Percentiles rank a stretch among this genome's conserved stretches.
These are phyloP conservation scores for Hippopotamus amphibius DNA, from an alignment of 2,113 vertebrate genomes.

Conservation along the genomic window DNA sequence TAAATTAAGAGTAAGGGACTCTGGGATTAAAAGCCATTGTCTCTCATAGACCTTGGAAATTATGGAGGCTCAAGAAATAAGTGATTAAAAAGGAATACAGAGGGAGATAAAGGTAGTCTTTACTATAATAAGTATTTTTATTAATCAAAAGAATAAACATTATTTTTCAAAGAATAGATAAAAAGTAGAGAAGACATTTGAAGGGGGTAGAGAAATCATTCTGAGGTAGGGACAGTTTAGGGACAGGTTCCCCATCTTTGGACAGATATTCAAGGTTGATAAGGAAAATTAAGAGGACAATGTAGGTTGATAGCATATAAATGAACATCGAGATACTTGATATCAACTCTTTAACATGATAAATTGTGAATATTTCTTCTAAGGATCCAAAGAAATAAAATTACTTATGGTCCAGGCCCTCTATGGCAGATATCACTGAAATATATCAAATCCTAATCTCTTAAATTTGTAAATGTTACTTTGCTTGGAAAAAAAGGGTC, in stretches of 20 bases:
- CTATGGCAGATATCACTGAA: not conserved
- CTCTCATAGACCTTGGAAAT: not conserved
- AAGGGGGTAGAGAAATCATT: not conserved
- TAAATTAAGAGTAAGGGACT: not conserved
- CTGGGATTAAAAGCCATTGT: not conserved
- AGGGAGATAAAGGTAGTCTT: not conserved
- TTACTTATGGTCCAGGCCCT: not conserved
- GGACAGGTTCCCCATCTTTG: not conserved
- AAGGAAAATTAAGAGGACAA: not conserved
- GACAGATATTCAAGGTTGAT: not conserved
- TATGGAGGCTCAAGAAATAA: not conserved
- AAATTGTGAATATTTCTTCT: not conserved
- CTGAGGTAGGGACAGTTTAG: not conserved
- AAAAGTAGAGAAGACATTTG: not conserved
- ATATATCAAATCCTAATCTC: not conserved
- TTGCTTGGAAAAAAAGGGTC: not conserved
- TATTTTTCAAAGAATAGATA: constrained; percentile 11
- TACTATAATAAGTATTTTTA: not conserved
- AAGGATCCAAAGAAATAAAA: not conserved
- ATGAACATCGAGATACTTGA: not conserved
- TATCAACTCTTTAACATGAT: not conserved
- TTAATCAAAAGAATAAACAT: not conserved
- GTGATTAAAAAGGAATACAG: not conserved
- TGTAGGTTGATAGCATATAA: not conserved
- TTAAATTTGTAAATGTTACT: not conserved